Evolutionary conservation across 2,888 invertebrate genomes (phyloP), one percentile per base, ranked within the genome.

Genomic region (Synanthedon myopaeformis): DNA sequence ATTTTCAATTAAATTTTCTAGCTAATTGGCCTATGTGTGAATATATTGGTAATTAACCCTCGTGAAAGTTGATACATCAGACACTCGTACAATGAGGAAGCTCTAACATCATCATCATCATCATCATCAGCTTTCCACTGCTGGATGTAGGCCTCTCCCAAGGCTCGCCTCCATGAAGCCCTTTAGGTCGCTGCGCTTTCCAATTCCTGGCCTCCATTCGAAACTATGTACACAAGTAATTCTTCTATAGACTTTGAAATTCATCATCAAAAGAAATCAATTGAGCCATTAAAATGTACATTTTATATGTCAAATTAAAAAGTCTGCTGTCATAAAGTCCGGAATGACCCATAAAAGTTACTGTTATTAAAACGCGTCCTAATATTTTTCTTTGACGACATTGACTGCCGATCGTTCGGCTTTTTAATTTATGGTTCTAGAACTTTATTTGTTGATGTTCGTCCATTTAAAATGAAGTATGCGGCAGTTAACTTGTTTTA

Each of bases 291-390:
- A 35, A 35, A 35, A 35, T 35, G 35, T 35, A 57, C 56, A 42
- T 59, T 62, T 61, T 58, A 63, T 59, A 60, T 42, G 50, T 56
- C 58, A 61, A 61, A 64, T 66, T 64, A 64, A 66, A 61, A 60
- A 56, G 55, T 56, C 55, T 51, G 56, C 59, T 58, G 56, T 60
- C 55, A 64, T 66, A 63, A 63, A 63, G 58, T 59, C 53, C 56
- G 59, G 52, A 56, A 55, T 59, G 51, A 45, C 11, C 58, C 58
- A 60, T 65, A 65, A 64, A 65, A 49, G 60, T 62, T 58, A 59
- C 53, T 61, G 54, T 61, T 62, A 65, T 63, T 63, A 63, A 65
- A 61, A 62, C 61, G 60, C 57, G 61, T 62, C 60, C 59, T 55
- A 58, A 56, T 58, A 54, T 61, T 62, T 67, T 60, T 61, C 61